Percentiles rank a stretch among this genome's conserved stretches.
Conservation (phyloP, 2,888 invertebrate species). For the Erebia aethiops region DNA sequence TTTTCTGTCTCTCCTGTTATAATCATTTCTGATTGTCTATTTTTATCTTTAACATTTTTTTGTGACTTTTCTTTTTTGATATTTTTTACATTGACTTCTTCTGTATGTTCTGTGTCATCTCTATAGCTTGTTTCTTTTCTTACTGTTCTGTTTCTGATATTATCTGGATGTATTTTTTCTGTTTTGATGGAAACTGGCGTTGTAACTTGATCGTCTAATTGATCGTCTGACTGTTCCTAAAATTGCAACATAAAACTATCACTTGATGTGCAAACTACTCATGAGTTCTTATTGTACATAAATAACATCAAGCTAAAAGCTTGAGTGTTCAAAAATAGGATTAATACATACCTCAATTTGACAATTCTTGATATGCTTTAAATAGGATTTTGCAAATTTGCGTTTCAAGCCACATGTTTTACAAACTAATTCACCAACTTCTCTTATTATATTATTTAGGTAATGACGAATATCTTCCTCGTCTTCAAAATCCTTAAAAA, state of each 20-base stretch:
- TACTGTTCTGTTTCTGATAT: neutral
- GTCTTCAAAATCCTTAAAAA: conserved; percentile 43
- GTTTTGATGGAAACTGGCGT: conserved; percentile 11
- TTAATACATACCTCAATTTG: conserved; percentile 41
- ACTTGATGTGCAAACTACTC: neutral
- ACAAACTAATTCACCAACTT: conserved; percentile 48
- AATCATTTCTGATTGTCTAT: neutral
- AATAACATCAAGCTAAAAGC: too few relatives aligned
- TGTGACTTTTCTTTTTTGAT: neutral
- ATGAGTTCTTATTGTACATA: too few relatives aligned
- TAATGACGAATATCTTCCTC: conserved; percentile 47
- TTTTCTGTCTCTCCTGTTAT: conserved; percentile 1
- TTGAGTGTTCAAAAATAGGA: neutral
- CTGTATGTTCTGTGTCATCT: neutral
- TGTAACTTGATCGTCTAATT: neutral
- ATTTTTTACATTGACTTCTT: neutral
- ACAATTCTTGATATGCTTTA: conserved; percentile 51
- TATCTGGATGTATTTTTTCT: conserved; percentile 5
- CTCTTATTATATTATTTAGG: conserved; percentile 46
- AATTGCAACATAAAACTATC: neutral
- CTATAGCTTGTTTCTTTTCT: neutral
- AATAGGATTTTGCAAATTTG: conserved; percentile 48
- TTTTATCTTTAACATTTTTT: neutral
- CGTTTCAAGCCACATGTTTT: conserved; percentile 46
- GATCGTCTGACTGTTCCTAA: neutral